Conservation (phyloP, 2,113 vertebrate genomes). For the Gallinago media region DNA sequence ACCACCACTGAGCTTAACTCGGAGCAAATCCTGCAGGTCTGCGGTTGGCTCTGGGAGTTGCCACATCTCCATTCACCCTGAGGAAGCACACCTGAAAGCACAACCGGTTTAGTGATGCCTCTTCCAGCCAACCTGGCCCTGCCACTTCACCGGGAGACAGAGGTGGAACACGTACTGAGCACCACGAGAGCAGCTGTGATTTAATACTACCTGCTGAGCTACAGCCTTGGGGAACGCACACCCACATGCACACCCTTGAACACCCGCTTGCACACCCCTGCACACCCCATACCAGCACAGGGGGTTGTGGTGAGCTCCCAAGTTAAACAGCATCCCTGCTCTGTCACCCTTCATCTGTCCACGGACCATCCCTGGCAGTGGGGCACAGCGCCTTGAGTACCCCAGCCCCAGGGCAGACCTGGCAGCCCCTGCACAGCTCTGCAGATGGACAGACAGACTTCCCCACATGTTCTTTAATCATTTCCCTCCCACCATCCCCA, state of each 20-base stretch:
- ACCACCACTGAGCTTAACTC: neutral
- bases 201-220: neutral
- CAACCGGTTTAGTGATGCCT: accelerated
- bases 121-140: accelerated
- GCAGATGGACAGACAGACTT: neutral
- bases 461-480: neutral
- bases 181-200: accelerated
- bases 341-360: neutral
- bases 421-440: neutral
- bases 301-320: neutral
- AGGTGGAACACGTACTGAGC: accelerated
- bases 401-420: no score
- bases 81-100: neutral
- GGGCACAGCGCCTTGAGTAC: neutral
- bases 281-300: neutral
- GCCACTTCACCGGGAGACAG: neutral
- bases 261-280: accelerated
- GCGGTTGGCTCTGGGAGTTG: neutral
- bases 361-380: neutral
- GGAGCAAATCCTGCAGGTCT: neutral
- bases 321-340: neutral
- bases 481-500: neutral
- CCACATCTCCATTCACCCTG: accelerated
- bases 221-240: neutral
- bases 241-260: accelerated